phyloP scores from a whole-genome alignment of 2,888 invertebrate species.

The Sarcophaga caerulescens region DNA sequence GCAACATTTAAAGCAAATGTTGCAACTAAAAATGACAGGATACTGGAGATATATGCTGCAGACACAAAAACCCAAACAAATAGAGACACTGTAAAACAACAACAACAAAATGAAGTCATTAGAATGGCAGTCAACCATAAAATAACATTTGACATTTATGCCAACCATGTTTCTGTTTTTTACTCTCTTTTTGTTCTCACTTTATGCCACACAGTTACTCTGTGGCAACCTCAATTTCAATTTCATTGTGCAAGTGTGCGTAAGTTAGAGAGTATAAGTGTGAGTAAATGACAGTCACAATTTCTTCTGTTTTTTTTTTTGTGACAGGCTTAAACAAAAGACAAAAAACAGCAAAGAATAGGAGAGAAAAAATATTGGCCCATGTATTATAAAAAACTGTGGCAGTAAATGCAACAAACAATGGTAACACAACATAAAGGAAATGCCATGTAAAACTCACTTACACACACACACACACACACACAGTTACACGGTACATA shows the following conservation, averaged over 20 bases:
- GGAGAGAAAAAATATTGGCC: no score
- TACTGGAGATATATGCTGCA: neutral
- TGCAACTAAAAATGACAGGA: neutral
- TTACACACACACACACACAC: neutral
- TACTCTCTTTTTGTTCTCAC: neutral
- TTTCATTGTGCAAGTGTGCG: no score
- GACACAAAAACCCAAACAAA: slow-evolving; percentile 4
- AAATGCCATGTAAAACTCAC: neutral
- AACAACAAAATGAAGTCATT: slow-evolving; percentile 44
- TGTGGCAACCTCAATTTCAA: no score
- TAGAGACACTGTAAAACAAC: neutral
- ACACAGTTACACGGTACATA: neutral
- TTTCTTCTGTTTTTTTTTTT: neutral
- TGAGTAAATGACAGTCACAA: neutral
- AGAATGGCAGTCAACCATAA: slow-evolving; percentile 60
- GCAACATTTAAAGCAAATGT: slow-evolving; percentile 22
- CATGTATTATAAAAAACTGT: no score
- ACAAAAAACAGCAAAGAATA: no score
- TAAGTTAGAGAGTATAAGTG: neutral
- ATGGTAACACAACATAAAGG: neutral
- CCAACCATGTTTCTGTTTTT: neutral
- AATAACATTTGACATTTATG: slow-evolving; percentile 64
- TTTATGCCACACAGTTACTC: neutral
- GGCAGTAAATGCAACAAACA: slow-evolving; percentile 5
- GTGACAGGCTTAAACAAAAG: no score